Evolutionary conservation across 2,113 vertebrate species (phyloP).

Genomic region (Merops nubicus): DNA sequence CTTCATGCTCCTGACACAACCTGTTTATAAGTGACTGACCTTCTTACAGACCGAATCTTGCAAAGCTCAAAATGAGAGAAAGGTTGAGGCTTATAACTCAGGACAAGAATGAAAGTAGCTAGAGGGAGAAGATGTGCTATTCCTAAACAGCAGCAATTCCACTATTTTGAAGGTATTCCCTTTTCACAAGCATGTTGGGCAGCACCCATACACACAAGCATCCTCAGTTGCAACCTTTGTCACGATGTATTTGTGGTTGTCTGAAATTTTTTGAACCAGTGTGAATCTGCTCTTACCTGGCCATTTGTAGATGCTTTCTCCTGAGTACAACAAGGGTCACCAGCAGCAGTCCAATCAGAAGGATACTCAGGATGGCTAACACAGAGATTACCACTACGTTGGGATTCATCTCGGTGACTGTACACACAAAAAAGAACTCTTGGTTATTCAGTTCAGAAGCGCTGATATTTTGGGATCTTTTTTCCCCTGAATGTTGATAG

Average conservation of each 20-base stretch:
- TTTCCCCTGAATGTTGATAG: not conserved
- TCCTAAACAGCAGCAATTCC: not conserved
- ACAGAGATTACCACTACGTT: conserved; percentile 92
- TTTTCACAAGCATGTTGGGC: not conserved
- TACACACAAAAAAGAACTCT: not conserved
- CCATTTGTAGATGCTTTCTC: conserved; percentile 93
- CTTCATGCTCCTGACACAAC: not conserved
- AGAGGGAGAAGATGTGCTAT: not conserved
- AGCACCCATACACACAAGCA: not conserved
- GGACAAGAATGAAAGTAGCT: not conserved
- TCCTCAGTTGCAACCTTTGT: not conserved
- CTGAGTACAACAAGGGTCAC: conserved; percentile 90
- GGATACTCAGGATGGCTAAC: conserved; percentile 88
- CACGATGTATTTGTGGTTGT: too few species aligned
- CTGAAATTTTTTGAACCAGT: not conserved
- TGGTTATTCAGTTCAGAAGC: not conserved
- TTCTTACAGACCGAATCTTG: not conserved
- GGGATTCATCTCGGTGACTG: conserved; percentile 93
- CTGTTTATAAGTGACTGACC: not conserved
- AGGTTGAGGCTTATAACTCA: not conserved
- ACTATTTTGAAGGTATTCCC: not conserved
- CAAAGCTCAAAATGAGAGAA: not conserved
- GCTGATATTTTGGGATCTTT: not conserved
- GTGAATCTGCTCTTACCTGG: conserved; percentile 71
- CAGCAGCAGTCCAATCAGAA: conserved; percentile 88